These are phyloP conservation scores for Stegodyphus dumicola DNA, from an alignment of 1,140 invertebrate genomes.

Conservation along the genomic window DNA sequence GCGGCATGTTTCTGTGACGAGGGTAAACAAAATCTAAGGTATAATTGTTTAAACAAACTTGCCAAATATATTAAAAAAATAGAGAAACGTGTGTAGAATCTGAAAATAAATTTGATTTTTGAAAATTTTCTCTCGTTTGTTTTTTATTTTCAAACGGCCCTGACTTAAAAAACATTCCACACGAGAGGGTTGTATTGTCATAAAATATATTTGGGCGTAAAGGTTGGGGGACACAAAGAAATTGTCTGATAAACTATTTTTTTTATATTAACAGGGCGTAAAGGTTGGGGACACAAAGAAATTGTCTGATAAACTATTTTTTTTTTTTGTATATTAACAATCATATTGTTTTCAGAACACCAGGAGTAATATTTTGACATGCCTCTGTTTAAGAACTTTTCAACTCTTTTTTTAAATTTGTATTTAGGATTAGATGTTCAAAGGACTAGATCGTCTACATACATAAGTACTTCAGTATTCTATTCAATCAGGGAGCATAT, in stretches of 20 bases:
- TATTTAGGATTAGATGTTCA: background rate
- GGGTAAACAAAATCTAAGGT: no score
- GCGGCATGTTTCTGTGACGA: no score
- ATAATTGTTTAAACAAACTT: no score
- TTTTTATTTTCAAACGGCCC: no score
- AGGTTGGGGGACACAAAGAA: background rate
- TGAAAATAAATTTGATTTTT: no score
- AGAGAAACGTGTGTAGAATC: no score
- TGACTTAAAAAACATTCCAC: no score
- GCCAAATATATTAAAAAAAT: no score
- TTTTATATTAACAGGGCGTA: slow-evolving; percentile 4
- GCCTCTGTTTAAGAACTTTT: background rate
- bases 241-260: slow-evolving; percentile 21
- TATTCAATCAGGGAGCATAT: background rate
- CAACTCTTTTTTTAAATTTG: background rate
- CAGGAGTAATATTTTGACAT: background rate
- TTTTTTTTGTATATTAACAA: slow-evolving; percentile 6
- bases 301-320: slow-evolving; percentile 26
- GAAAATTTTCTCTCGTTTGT: no score
- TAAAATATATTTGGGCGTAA: no score
- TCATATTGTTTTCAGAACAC: slow-evolving; percentile 19
- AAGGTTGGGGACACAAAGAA: background rate
- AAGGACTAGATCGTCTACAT: background rate
- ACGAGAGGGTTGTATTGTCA: background rate
- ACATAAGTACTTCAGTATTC: background rate